A percentile compares a stretch with the other conserved stretches of the same genome.
These are phyloP conservation scores for Eupithecia tripunctaria DNA, from an alignment of 2,888 invertebrate species.

Conservation along the genomic window DNA sequence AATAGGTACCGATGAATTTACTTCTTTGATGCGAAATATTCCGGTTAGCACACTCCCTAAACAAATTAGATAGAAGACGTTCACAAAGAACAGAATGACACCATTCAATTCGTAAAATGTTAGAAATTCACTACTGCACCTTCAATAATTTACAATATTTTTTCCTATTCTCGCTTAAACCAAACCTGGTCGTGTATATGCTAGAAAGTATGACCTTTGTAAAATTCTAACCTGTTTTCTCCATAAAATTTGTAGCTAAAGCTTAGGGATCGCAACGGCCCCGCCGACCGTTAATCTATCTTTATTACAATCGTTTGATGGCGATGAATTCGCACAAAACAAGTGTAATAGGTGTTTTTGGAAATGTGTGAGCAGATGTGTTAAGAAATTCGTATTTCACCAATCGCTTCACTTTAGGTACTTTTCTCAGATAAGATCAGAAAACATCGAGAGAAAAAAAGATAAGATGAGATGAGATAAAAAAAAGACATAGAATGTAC, in stretches of 20 bases:
- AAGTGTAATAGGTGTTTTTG: constrained; percentile 30
- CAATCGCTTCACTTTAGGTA: not conserved
- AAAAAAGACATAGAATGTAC: too few species aligned
- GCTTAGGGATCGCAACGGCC: constrained; percentile 34
- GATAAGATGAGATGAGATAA: not conserved
- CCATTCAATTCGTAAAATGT: too few species aligned
- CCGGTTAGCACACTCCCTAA: too few species aligned
- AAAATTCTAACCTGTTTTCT: constrained; percentile 13
- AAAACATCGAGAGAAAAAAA: not conserved
- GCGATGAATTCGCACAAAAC: constrained; percentile 45
- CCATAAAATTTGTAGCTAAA: constrained; percentile 11
- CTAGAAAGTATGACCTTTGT: not conserved
- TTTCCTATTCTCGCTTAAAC: not conserved
- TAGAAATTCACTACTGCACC: not conserved
- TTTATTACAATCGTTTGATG: constrained; percentile 47
- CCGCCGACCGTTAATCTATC: constrained; percentile 44
- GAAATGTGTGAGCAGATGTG: constrained; percentile 12
- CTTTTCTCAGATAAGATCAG: not conserved
- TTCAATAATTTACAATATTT: not conserved
- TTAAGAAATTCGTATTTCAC: not conserved
- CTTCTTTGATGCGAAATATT: too few species aligned
- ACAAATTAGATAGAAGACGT: too few species aligned
- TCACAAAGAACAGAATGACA: too few species aligned
- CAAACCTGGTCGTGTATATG: not conserved
- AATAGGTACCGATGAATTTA: too few species aligned